phyloP scores from a whole-genome alignment of 2,113 vertebrate genomes.

The Hystrix cristata region DNA sequence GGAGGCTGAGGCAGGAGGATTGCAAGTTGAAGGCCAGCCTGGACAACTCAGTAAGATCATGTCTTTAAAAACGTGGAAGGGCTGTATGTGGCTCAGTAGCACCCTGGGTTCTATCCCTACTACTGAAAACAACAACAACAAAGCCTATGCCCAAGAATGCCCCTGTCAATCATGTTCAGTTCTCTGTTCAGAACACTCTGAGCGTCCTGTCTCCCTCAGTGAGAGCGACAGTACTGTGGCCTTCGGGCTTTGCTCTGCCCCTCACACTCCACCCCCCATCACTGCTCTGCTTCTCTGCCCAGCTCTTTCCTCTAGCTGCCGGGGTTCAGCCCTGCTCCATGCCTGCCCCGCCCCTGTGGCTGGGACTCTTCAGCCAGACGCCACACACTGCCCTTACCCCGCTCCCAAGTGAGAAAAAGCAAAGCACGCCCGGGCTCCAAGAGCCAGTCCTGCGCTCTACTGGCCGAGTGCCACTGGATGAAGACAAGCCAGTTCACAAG shows the following conservation, averaged over 20 bases:
- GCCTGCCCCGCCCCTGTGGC: background rate
- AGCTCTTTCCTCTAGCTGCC: background rate
- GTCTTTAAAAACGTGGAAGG: background rate
- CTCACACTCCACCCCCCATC: too few relatives aligned
- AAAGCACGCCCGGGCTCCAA: background rate
- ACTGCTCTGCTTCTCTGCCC: background rate
- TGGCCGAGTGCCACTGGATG: background rate
- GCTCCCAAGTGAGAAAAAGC: background rate
- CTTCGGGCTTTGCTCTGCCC: background rate
- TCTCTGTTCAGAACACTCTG: background rate
- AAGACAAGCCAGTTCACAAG: background rate
- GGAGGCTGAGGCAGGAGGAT: background rate
- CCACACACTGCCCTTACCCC: background rate
- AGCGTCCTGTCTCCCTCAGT: background rate
- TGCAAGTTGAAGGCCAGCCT: background rate
- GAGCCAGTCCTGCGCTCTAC: background rate
- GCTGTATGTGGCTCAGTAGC: background rate
- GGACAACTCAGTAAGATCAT: background rate
- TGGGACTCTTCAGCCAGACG: background rate
- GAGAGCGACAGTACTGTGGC: background rate
- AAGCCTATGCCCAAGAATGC: background rate
- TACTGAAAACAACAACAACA: background rate
- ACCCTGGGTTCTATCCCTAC: background rate
- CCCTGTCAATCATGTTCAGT: too few relatives aligned
- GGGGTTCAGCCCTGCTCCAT: background rate